Percentiles rank a stretch among this genome's conserved stretches.
These are phyloP conservation scores for Lucinisca nassula DNA, from an alignment of 2,888 invertebrate species.

Conservation along the genomic window DNA sequence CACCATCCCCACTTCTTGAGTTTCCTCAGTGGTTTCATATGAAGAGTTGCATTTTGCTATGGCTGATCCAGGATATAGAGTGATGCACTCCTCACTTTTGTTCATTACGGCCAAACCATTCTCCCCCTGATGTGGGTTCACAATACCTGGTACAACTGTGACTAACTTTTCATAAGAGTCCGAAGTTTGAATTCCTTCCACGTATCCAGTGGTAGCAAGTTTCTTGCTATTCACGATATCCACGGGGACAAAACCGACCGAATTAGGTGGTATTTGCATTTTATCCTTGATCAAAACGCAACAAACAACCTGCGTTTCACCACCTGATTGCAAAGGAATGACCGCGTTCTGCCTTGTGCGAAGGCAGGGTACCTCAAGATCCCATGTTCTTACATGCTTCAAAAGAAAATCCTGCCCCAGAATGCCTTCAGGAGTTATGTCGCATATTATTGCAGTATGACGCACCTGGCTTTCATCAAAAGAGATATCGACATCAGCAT, in stretches of 20 bases:
- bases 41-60: neutral
- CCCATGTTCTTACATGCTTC: conserved; percentile 19
- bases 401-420: conserved; percentile 48
- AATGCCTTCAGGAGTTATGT: conserved; percentile 28
- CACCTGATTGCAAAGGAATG: conserved; percentile 8
- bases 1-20: neutral
- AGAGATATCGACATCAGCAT: neutral
- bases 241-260: conserved; percentile 20
- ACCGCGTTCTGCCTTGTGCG: neutral
- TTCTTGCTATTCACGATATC: neutral
- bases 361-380: neutral
- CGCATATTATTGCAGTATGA: conserved; percentile 26
- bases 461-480: conserved; percentile 10
- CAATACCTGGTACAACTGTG: neutral
- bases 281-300: conserved; percentile 13
- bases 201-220: neutral
- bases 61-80: neutral
- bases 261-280: conserved; percentile 8
- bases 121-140: conserved; percentile 1
- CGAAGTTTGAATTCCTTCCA: neutral
- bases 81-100: neutral
- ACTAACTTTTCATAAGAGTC: neutral
- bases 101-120: conserved; percentile 24
- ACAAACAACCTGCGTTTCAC: neutral
- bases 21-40: neutral